Percentiles rank a stretch among this genome's conserved stretches.
These are phyloP conservation scores for Xiphophorus hellerii DNA, from an alignment of 2,113 vertebrate species.

Conservation along the genomic window DNA sequence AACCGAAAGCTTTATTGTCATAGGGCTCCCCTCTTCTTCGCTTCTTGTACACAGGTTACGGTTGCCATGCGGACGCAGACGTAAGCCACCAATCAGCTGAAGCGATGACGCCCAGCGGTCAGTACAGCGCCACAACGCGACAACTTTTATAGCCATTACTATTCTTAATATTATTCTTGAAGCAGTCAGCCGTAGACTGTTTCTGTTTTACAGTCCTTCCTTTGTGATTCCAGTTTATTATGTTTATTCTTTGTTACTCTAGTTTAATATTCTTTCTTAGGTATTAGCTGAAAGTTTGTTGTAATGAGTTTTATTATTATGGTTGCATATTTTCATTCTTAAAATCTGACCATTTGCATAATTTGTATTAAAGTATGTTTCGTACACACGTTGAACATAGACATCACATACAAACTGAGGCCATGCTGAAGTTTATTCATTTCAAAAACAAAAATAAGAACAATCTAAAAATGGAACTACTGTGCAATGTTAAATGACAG, in stretches of 20 bases:
- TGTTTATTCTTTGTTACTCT: no score
- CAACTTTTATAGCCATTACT: not conserved
- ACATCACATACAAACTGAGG: conserved; percentile 65
- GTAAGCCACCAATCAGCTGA: conserved; percentile 52
- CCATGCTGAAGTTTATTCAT: conserved; percentile 96
- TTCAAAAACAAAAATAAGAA: conserved; percentile 77
- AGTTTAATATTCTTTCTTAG: no score
- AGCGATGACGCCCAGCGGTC: conserved; percentile 29
- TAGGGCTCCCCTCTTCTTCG: not conserved
- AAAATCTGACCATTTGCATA: no score
- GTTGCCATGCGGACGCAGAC: conserved; percentile 80
- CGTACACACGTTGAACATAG: not conserved
- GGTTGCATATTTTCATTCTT: no score
- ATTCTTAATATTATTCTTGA: no score
- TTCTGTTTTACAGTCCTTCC: no score
- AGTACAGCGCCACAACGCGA: not conserved
- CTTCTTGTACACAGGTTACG: conserved; percentile 55
- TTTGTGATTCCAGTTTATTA: no score
- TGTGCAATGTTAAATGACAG: conserved; percentile 83
- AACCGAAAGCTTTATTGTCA: not conserved
- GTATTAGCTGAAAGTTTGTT: no score
- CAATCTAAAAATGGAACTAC: conserved; percentile 50
- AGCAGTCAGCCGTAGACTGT: no score
- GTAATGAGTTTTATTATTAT: no score
- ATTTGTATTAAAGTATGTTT: no score